A percentile compares a stretch with the other conserved stretches of the same genome.
phyloP scores from a whole-genome alignment of 2,888 invertebrate species.

The Mayetiola destructor region DNA sequence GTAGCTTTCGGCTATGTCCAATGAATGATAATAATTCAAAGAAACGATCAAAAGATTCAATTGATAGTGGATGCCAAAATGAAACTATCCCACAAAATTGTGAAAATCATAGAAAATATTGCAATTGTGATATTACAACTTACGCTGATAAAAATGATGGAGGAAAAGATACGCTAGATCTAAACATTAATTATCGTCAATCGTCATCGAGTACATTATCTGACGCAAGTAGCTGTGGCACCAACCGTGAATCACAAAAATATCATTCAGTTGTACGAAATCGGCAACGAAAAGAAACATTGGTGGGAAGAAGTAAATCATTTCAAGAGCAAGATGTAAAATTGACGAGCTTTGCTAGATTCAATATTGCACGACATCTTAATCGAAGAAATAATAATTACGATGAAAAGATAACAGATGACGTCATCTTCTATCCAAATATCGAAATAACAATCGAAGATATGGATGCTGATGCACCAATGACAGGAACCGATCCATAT shows the following conservation, averaged over 20 bases:
- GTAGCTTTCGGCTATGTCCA: slow-evolving; percentile 13
- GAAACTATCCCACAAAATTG: neutral
- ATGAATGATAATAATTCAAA: neutral
- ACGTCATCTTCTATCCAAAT: slow-evolving; percentile 28
- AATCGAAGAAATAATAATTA: slow-evolving; percentile 27
- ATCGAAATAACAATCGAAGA: slow-evolving; percentile 35
- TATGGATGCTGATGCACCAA: slow-evolving; percentile 28
- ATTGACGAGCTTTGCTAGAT: slow-evolving; percentile 22
- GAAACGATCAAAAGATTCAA: slow-evolving; percentile 10
- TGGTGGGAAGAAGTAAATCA: slow-evolving; percentile 31
- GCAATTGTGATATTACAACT: slow-evolving; percentile 3
- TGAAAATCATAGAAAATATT: neutral
- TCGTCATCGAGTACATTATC: neutral
- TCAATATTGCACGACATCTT: slow-evolving; percentile 17
- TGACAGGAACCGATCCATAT: neutral
- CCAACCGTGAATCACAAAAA: slow-evolving; percentile 1
- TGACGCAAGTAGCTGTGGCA: slow-evolving; percentile 1
- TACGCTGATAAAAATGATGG: slow-evolving; percentile 1
- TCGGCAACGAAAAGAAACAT: neutral
- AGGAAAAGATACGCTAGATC: neutral
- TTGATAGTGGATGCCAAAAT: slow-evolving; percentile 1
- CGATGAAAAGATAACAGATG: slow-evolving; percentile 22
- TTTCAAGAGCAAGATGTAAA: slow-evolving; percentile 33
- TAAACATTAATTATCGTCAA: neutral
- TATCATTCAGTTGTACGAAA: slow-evolving; percentile 9